Evolutionary conservation across 2,113 vertebrate species (phyloP).

Genomic region (Tetraodon nigroviridis): DNA sequence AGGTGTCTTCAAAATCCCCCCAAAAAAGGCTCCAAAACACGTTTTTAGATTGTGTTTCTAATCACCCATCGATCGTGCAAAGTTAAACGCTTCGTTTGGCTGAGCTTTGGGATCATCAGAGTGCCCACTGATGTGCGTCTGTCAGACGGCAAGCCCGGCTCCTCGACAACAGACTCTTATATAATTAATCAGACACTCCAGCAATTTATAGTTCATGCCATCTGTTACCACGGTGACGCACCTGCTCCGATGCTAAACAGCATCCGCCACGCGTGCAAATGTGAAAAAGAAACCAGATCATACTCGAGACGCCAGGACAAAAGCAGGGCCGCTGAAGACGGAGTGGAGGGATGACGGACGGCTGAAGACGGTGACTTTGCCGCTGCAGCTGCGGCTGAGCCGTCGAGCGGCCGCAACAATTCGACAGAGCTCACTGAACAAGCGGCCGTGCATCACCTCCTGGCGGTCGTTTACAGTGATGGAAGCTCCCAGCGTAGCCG

Average conservation of each 20-base stretch:
- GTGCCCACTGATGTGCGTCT: slow-evolving; percentile 30
- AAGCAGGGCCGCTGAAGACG: slow-evolving; percentile 22
- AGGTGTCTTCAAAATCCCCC: too few species aligned
- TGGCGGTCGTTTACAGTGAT: neutral
- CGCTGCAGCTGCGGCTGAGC: slow-evolving; percentile 26
- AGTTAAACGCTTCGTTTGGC: neutral
- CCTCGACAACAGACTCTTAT: slow-evolving; percentile 38
- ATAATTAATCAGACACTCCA: slow-evolving; percentile 63
- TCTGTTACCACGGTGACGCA: slow-evolving; percentile 64
- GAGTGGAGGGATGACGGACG: slow-evolving; percentile 15
- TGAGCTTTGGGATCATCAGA: slow-evolving; percentile 26
- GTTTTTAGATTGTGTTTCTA: too few species aligned
- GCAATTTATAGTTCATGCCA: slow-evolving; percentile 63
- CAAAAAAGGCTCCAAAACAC: too few species aligned
- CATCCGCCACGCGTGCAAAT: slow-evolving; percentile 19
- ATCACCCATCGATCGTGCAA: too few species aligned
- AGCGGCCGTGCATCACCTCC: slow-evolving; percentile 21
- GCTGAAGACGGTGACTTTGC: slow-evolving; percentile 1
- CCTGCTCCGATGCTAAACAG: slow-evolving; percentile 37
- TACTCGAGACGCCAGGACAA: neutral
- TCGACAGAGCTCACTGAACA: slow-evolving; percentile 41
- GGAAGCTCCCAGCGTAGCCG: too few species aligned
- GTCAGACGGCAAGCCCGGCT: slow-evolving; percentile 29
- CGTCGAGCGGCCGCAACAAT: slow-evolving; percentile 34
- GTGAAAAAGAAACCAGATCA: neutral